Base-by-base conservation (phyloP, 2,113 vertebrate genomes). In the Antigone vipio region DNA sequence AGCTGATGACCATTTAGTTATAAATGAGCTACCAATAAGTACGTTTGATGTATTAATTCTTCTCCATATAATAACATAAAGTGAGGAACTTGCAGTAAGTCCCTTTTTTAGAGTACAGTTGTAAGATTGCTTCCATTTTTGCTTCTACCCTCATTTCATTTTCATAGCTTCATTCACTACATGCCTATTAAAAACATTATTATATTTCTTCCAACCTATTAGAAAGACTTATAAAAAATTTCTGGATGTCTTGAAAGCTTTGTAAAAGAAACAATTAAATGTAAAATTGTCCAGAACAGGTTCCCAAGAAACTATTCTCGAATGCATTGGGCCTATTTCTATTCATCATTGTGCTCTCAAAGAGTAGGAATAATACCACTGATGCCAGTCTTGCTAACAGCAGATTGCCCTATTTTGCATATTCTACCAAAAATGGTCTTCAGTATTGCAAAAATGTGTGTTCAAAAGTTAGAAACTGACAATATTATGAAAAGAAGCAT, bases 331-430 rank as follows among this genome's bases (percentile, higher is more conserved):
- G 15, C 58, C 44, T 87, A 73, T 91, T 92, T 87, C 44, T 93
- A 60, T 92, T 93, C 75, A 90, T 95, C 78, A 88, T 44, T 86
- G 40, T 88, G 47, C 38, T 89, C 69, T 66, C 15, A 34, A 64
- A 83, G 49, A 69, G 72, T 15, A 86, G 72, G 63, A 86, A 86
- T 79, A 92, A 88, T 67, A 80, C 75, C 64, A 75, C n/a, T 20
- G 55, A 52, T 77, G 79, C 72, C 85, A 88, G 68, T 52, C 17
- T 4, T 88, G 75, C 78, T 63, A 93, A 69, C 53, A 88, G 78
- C 71, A 88, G 92, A 94, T 92, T 88, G 56, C 58, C 83, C 50
- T 96, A 2, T 85, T 97, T 94, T 93, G 78, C 92, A 93, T 90
- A 88, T 83, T 88, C 56, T 66, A 88, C 78, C 35, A 96, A 83